These are phyloP conservation scores for Lynx canadensis DNA, from an alignment of 2,113 vertebrate species.

Conservation along the genomic window DNA sequence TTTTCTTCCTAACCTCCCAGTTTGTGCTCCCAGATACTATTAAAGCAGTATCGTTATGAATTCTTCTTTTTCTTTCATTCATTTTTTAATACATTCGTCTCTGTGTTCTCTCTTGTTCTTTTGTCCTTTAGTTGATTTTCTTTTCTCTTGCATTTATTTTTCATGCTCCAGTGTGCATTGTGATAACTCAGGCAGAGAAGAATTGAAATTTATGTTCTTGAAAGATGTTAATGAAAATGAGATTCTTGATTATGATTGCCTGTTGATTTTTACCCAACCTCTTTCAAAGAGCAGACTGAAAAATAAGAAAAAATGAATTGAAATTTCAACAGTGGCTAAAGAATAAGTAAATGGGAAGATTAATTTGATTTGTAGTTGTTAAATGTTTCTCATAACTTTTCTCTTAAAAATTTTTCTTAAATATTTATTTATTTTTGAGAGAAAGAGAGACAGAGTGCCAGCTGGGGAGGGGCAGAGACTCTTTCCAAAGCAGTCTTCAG, in stretches of 20 bases:
- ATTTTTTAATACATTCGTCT: neutral
- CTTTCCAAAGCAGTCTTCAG: too few species aligned
- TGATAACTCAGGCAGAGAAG: neutral
- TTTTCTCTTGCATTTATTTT: neutral
- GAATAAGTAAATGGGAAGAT: neutral
- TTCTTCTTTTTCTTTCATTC: neutral
- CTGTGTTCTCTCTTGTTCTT: neutral
- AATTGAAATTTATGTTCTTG: neutral
- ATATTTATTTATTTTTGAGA: too few species aligned
- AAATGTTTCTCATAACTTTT: neutral
- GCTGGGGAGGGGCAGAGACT: too few species aligned
- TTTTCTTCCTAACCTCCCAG: neutral
- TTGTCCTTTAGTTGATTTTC: conserved; percentile 2
- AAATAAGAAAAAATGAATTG: neutral
- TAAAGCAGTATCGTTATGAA: neutral
- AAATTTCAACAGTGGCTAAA: neutral
- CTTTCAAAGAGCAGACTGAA: neutral
- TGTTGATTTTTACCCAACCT: conserved; percentile 12
- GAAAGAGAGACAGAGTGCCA: too few species aligned
- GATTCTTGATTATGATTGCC: neutral
- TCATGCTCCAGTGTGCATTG: neutral
- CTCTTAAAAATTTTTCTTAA: neutral
- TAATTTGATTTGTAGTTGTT: conserved; percentile 16
- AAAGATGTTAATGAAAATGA: neutral
- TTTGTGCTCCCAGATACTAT: neutral